Evolutionary conservation across 2,113 vertebrate species (phyloP), one percentile per base, ranked within the genome.

Genomic region (Hippocampus guttulatus): DNA sequence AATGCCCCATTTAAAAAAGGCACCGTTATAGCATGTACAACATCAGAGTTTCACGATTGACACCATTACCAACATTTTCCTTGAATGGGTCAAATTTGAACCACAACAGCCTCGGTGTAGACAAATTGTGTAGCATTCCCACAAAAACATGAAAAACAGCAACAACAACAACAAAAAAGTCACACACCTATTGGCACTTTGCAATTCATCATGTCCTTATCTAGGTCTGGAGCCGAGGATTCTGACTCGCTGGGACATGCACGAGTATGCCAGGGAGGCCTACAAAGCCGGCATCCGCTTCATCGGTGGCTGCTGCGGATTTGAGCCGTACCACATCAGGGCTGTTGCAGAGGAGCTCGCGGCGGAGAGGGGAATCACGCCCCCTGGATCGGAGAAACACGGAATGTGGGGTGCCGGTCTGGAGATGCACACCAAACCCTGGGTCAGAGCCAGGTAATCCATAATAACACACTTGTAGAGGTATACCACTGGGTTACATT

Each of bases 371-470:
- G 94, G 95, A 3, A 82, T 89, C 76, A 76, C 96, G 71, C 95
- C 96, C 0, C 63, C 82, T 27, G 96, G 90, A n/a, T 97, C 95
- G 18, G 93, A 98, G 78, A 98, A 99, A 79, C 97, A 99, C 1
- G 96, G 95, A 43, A 89, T 64, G 84, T 98, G 97, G 97, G 97
- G 96, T 0, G 81, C 91, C 30, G 90, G 89, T 67, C 85, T 99
- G 75, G 91, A 95, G 81, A 98, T 98, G 97, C 97, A 99, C 85
- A 99, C 97, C 78, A 99, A 99, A 71, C 96, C 97, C 20, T 99
- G 96, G 96, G 93, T 99, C 84, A 91, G 97, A 92, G 96, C 96
- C 79, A 95, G 97, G 97, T 98, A 75, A 69, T 41, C 63, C 63
- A n/a, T 23, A 64, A 20, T n/a, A 18, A 47, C 18, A 49, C n/a